Evolutionary conservation across 30 jellyfish, hydroid and myxozoan genomes (phyloP).

Genomic region (Turritopsis rubra): DNA sequence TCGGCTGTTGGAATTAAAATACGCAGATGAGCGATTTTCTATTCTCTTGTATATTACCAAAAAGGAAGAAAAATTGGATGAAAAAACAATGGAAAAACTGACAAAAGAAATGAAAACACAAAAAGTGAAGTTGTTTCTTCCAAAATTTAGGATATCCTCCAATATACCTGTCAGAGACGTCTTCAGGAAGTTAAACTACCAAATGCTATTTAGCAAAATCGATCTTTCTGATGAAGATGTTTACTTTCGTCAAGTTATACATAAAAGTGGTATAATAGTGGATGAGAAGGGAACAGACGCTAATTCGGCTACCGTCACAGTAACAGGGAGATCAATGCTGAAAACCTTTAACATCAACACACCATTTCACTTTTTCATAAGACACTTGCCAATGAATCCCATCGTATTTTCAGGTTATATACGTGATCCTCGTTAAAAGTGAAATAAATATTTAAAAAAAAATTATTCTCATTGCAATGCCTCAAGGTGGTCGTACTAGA

Average conservation of each 20-base stretch:
- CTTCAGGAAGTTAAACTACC: not conserved
- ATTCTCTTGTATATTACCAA: not conserved
- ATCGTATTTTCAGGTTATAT: not conserved
- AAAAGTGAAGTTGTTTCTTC: not conserved
- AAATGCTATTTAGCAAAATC: slow-evolving; percentile 10
- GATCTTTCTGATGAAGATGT: not conserved
- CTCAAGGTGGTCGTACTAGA: no score
- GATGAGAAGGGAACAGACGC: slow-evolving; percentile 14
- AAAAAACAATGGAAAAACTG: not conserved
- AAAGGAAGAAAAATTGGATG: not conserved
- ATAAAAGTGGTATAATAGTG: not conserved
- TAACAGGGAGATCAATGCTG: not conserved
- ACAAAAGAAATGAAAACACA: not conserved
- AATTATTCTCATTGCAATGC: no score
- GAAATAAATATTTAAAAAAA: no score
- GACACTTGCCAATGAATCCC: not conserved
- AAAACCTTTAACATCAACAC: not conserved
- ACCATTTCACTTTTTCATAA: slow-evolving; percentile 3
- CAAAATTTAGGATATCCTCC: not conserved
- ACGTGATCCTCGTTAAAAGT: not conserved
- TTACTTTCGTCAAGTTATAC: not conserved
- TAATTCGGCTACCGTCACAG: not conserved
- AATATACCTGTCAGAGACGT: not conserved
- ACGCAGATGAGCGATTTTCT: not conserved
- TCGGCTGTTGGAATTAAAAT: not conserved